Evolutionary conservation across 2,113 vertebrate species (phyloP).

Genomic region (Oncorhynchus tshawytscha): DNA sequence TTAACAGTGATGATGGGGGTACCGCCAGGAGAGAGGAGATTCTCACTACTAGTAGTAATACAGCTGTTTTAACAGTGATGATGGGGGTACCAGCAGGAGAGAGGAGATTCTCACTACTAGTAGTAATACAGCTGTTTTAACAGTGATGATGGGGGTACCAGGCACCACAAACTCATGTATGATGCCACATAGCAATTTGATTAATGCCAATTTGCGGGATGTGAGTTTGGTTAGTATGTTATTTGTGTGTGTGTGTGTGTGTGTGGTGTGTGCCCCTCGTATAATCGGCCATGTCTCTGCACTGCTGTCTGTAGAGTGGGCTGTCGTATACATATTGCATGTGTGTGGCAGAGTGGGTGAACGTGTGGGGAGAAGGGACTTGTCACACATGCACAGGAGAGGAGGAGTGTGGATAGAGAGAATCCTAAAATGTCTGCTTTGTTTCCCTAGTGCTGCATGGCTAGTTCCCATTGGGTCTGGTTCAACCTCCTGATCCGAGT

Average conservation of each 20-base stretch:
- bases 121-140: too few relatives aligned
- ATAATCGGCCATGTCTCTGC: neutral
- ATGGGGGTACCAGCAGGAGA: too few relatives aligned
- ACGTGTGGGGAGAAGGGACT: neutral
- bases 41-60: too few relatives aligned
- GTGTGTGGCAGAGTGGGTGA: neutral
- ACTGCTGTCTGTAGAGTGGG: neutral
- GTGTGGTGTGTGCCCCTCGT: neutral
- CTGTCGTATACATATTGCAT: slow-evolving; percentile 11
- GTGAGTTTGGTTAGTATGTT: neutral
- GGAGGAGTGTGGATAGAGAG: slow-evolving; percentile 5
- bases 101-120: too few relatives aligned
- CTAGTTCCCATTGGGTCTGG: slow-evolving; percentile 32
- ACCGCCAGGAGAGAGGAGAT: too few relatives aligned
- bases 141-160: too few relatives aligned
- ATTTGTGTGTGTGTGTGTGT: neutral
- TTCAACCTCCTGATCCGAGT: slow-evolving; percentile 33
- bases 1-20: too few relatives aligned
- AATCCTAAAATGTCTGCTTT: neutral
- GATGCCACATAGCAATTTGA: neutral
- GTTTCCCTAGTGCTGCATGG: slow-evolving; percentile 19
- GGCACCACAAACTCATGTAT: too few relatives aligned
- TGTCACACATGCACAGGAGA: neutral
- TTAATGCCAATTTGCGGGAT: neutral
- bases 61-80: too few relatives aligned